Percentiles rank a stretch among this genome's conserved stretches.
Evolutionary conservation across 1,140 invertebrate species (phyloP).

Genomic region (Vanessa atalanta): DNA sequence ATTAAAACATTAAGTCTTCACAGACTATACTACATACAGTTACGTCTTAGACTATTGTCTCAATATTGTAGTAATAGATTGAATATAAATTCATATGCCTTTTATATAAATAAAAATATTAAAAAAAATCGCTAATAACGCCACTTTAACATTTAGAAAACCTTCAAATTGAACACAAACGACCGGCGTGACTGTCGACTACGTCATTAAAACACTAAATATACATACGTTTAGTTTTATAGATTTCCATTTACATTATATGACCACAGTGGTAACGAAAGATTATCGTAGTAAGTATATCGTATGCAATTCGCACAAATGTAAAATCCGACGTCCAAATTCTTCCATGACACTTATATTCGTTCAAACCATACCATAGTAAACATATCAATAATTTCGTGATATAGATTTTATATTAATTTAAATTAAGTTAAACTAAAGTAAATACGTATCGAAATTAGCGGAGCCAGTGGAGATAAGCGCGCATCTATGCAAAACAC

Average conservation of each 20-base stretch:
- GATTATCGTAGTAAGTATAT: not conserved
- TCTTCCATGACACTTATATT: not conserved
- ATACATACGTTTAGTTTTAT: not conserved
- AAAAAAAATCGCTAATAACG: too few relatives aligned
- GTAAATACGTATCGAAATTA: constrained; percentile 50
- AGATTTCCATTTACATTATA: not conserved
- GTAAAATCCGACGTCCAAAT: not conserved
- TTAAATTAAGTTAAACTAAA: constrained; percentile 34
- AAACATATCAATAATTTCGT: constrained; percentile 56
- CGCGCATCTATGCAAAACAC: constrained; percentile 77
- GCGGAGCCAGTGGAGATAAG: constrained; percentile 52
- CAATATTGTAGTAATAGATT: too few relatives aligned
- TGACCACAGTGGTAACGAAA: not conserved
- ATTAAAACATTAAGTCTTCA: not conserved
- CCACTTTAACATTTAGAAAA: not conserved
- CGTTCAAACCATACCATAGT: constrained; percentile 71
- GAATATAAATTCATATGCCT: too few relatives aligned
- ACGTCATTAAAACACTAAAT: not conserved
- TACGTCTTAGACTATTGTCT: not conserved
- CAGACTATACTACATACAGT: not conserved
- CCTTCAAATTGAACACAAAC: not conserved
- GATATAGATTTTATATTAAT: constrained; percentile 39
- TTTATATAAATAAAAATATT: too few relatives aligned
- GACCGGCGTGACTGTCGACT: not conserved
- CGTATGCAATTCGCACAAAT: not conserved